Percentiles rank a stretch among this genome's conserved stretches.
Evolutionary conservation across 2,113 vertebrate species (phyloP).

Genomic region (Struthio camelus): DNA sequence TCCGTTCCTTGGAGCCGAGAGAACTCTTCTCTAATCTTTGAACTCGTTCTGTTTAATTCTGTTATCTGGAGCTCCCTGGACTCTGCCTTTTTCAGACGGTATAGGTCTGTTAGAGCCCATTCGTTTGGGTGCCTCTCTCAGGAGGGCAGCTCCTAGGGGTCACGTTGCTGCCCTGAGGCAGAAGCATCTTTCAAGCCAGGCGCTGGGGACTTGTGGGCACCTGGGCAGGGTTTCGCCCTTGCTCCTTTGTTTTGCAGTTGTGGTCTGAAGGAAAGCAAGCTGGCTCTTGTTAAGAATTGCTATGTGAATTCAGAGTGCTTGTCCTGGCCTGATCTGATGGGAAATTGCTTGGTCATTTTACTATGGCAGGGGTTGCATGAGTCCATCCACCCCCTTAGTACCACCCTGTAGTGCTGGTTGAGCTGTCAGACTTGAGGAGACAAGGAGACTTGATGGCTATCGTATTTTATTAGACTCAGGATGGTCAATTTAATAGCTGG

Average conservation of each 20-base stretch:
- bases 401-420: too few relatives aligned
- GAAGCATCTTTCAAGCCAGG: too few relatives aligned
- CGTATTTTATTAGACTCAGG: not conserved
- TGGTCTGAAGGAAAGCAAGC: not conserved
- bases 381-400: not conserved
- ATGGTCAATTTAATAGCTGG: not conserved
- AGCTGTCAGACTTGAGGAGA: not conserved
- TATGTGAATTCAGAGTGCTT: not conserved
- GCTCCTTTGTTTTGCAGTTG: not conserved
- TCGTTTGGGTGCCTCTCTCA: not conserved
- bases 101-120: not conserved
- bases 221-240: too few relatives aligned
- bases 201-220: too few relatives aligned
- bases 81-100: too few relatives aligned
- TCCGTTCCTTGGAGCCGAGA: not conserved
- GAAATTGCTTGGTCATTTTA: not conserved
- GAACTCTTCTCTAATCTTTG: not conserved
- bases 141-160: not conserved
- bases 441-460: not conserved
- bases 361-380: not conserved
- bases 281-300: not conserved
- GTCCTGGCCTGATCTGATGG: not conserved
- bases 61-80: not conserved
- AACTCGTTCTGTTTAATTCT: not conserved
- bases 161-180: too few relatives aligned